Evolutionary conservation across 2,888 invertebrate genomes (phyloP), one percentile per base, ranked within the genome.

Genomic region (Phymatocera aterrima): DNA sequence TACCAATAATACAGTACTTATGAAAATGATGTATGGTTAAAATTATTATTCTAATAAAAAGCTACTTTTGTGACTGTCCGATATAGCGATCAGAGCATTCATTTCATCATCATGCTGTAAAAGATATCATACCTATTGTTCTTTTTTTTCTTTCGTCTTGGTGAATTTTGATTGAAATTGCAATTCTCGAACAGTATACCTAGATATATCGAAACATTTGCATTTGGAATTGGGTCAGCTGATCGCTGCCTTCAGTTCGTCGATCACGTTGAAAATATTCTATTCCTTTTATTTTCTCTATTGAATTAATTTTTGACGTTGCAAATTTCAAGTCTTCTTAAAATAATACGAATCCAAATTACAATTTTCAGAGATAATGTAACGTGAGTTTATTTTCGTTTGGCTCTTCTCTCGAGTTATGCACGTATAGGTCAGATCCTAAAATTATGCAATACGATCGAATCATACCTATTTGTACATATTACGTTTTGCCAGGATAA

Each of bases 11-110:
- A 46, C 46, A 68, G 46, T 68, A 68, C 68, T 64, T 15, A 51
- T 18, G n/a, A n/a, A n/a, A 46, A 68, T 68, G 31, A 68, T 68
- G 28, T 68, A 68, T 68, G 24, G 24, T 68, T 46, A 68, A 46
- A 68, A 43, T 68, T 65, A 65, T 65, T 46, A 68, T n/a, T n/a
- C n/a, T 68, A 68, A 68, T 68, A 68, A 68, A 68, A 68, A 46
- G 43, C 68, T 68, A 68, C 68, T 68, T 68, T 68, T 68, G 68
- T 68, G 68, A 68, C 68, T 68, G 68, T 68, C 68, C 43, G 21
- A 46, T n/a, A n/a, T 46, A 6, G 15, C n/a, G 12, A 15, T 21
- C 6, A 46, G 15, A 28, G 21, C n/a, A 24, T 68, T 18, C 15
- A n/a, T 8, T n/a, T 24, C 46, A 24, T 12, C n/a, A 46, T 43